Evolutionary conservation across 2,797 vertebrate genomes (phyloP).

Genomic region (Gobio occitaniae): DNA sequence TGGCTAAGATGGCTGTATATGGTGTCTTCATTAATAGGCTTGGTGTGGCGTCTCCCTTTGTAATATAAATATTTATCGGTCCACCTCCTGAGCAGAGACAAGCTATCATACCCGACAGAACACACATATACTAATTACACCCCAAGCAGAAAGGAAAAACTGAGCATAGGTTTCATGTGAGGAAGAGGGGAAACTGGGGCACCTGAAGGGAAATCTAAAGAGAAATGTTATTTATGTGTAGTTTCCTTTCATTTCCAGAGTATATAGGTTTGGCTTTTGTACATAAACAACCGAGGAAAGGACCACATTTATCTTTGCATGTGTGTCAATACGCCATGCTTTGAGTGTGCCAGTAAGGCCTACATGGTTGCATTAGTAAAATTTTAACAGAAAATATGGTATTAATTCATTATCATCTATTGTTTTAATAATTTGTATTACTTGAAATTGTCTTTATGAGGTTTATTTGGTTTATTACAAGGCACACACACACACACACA

Average conservation of each 20-base stretch:
- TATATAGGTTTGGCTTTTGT: not conserved
- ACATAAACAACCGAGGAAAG: not conserved
- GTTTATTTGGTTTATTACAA: too few species aligned
- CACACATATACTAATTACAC: slow-evolving; percentile 62
- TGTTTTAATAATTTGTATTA: not conserved
- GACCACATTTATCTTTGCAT: not conserved
- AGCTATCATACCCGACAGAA: slow-evolving; percentile 54
- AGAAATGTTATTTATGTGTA: slow-evolving; percentile 42
- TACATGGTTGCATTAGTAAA: not conserved
- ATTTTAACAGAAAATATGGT: not conserved
- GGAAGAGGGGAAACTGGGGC: slow-evolving; percentile 40
- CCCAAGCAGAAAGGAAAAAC: slow-evolving; percentile 56
- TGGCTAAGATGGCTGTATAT: slow-evolving; percentile 90
- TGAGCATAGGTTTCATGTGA: slow-evolving; percentile 55
- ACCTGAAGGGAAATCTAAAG: slow-evolving; percentile 46
- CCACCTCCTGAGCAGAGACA: slow-evolving; percentile 70
- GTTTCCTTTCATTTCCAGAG: slow-evolving; percentile 61
- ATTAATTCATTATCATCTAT: not conserved
- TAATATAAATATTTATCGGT: slow-evolving; percentile 87
- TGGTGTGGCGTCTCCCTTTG: slow-evolving; percentile 79
- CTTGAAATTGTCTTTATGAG: too few species aligned
- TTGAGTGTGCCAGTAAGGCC: not conserved
- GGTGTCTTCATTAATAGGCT: slow-evolving; percentile 89
- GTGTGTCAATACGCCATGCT: slow-evolving; percentile 4
- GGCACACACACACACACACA: too few species aligned